Conservation (phyloP, 2,113 vertebrate genomes). For the Oreochromis tanganicae region DNA sequence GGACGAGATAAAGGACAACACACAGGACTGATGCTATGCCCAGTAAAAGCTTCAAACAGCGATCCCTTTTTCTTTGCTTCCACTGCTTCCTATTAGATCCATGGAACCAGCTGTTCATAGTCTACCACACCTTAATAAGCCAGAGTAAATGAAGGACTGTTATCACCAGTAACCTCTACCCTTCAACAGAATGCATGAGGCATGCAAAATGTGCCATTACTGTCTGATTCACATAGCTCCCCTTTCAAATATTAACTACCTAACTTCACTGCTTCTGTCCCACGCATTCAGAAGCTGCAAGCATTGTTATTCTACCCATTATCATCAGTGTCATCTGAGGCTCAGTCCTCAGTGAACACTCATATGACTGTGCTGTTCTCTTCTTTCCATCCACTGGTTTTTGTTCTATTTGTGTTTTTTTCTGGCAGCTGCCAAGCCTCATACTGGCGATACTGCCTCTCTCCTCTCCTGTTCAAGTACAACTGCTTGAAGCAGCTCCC, state of each 20-base stretch:
- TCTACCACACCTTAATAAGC: neutral
- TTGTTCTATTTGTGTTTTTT: neutral
- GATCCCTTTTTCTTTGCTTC: neutral
- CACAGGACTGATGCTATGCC: neutral
- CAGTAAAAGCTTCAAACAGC: neutral
- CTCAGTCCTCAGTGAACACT: neutral
- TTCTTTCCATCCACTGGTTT: neutral
- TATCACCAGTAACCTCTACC: neutral
- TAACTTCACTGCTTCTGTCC: neutral
- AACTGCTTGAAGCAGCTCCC: neutral
- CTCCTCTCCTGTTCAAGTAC: neutral
- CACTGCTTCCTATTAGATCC: conserved; percentile 1
- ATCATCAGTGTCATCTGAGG: neutral
- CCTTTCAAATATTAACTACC: neutral
- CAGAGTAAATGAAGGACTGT: neutral
- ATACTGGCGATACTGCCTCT: neutral
- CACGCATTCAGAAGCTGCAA: neutral
- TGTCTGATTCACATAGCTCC: neutral
- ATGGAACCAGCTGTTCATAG: neutral
- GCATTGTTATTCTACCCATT: neutral
- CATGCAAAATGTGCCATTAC: neutral
- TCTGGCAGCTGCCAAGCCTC: neutral
- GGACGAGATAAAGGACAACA: neutral
- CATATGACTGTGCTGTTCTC: neutral
- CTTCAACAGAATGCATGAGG: neutral